Evolutionary conservation across 2,888 invertebrate genomes (phyloP), one percentile per base, ranked within the genome.

Genomic region (Trachelus troglodyta): DNA sequence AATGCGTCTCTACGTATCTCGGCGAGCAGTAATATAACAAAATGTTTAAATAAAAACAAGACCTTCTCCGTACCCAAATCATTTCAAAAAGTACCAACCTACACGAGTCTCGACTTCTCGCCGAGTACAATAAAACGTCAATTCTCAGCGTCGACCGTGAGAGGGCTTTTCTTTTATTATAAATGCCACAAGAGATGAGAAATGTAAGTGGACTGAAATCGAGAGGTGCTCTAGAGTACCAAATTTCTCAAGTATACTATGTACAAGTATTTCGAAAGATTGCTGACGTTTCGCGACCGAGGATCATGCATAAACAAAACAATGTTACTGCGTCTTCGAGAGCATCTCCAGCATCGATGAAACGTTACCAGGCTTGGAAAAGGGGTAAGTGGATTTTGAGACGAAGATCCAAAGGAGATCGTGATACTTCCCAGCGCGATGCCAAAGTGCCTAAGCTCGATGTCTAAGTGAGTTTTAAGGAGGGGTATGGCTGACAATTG

Each of bases 401-500:
- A 74, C 77, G 76, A 68, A 56, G 77, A 76, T 74, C 76, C 78
- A 35, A 76, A 74, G 78, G 76, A 74, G 15, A 23, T 56, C 1
- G 2, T 0, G 23, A 23, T 56, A 23, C 23, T 56, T 23, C 23
- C 9, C 23, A 23, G 56, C 23, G 23, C 56, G 56, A 23, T 56
- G 9, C 56, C 56, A 0, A 56, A 56, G 56, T 56, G 23, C 23
- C 40, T 6, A 15, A 40, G 15, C 40, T 40, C 15, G 40, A 23
- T 73, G 35, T 75, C 75, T 78, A 79, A 80, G 76, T 78, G 79
- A 82, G 76, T 81, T 79, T 81, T 76, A 75, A 82, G 80, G 6
- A 71, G 71, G 34, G 30, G 4, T 12, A 31, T 31, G 71, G 33
- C 31, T 31, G 71, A 12, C 71, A 34, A 71, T 71, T 71, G 71